A percentile compares a stretch with the other conserved stretches of the same genome.
Evolutionary conservation across 2,888 invertebrate species (phyloP).

Genomic region (Steinernema carpocapsae): DNA sequence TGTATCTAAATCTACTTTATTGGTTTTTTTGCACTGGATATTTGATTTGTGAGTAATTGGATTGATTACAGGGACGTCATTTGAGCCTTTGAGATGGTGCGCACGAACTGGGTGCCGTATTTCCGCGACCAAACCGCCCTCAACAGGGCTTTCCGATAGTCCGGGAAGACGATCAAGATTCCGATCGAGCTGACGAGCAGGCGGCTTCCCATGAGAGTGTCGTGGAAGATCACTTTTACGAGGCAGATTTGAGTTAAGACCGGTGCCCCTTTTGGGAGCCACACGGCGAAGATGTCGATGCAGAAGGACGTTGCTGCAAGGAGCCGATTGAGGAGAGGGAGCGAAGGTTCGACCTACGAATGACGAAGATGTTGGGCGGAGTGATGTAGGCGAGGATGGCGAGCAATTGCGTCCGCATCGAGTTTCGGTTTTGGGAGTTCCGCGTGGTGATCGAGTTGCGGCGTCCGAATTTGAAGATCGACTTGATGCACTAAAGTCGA

Average conservation of each 20-base stretch:
- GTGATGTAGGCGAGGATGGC: constrained; percentile 14
- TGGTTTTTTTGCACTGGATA: too few species aligned
- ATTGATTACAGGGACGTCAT: too few species aligned
- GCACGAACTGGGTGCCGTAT: too few species aligned
- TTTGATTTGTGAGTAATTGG: too few species aligned
- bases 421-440: background rate
- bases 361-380: constrained; percentile 7
- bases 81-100: too few species aligned
- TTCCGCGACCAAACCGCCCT: too few species aligned
- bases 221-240: background rate
- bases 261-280: background rate
- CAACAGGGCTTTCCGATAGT: background rate
- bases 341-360: background rate
- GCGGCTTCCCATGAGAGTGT: background rate
- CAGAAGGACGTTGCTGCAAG: constrained; percentile 19
- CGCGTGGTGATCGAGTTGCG: background rate
- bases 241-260: constrained; percentile 4
- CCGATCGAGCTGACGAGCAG: constrained; percentile 5
- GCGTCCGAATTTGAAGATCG: background rate
- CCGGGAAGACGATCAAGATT: constrained; percentile 2
- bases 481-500: background rate
- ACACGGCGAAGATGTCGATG: background rate
- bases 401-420: background rate
- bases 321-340: background rate
- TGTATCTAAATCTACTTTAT: too few species aligned